Percentiles rank a stretch among this genome's conserved stretches.
Evolutionary conservation across 2,113 vertebrate species (phyloP).

Genomic region (Pica pica): DNA sequence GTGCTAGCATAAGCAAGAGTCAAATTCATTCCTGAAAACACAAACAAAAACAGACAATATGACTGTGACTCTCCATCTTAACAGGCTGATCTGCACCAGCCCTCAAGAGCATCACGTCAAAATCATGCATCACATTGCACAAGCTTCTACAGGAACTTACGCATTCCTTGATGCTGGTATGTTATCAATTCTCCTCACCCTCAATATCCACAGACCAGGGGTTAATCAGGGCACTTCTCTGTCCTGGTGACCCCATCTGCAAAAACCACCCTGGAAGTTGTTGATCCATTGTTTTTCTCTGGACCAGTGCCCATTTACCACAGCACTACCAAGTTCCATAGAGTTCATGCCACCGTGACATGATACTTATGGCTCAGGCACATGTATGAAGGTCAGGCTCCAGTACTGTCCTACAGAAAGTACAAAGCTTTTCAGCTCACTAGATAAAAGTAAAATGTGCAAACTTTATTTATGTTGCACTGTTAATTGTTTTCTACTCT

Average conservation of each 20-base stretch:
- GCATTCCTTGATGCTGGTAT: background rate
- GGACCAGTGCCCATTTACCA: background rate
- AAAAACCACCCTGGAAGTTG: background rate
- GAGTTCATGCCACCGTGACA: fast-evolving
- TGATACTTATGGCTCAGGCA: background rate
- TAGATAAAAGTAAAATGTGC: background rate
- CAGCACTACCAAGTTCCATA: fast-evolving
- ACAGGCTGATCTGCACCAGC: background rate
- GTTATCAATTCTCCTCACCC: background rate
- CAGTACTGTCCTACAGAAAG: background rate
- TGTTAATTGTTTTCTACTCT: background rate
- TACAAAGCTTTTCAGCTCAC: background rate
- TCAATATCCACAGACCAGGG: background rate
- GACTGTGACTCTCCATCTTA: background rate
- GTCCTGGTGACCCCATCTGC: background rate
- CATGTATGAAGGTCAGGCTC: background rate
- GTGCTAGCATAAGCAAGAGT: background rate
- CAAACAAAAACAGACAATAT: background rate
- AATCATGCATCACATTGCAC: fast-evolving
- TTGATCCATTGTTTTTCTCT: background rate
- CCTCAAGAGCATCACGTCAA: background rate
- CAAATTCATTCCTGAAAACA: background rate
- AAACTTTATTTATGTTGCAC: background rate
- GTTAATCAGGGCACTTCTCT: background rate
- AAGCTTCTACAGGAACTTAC: fast-evolving